phyloP scores from a whole-genome alignment of 1,140 invertebrate genomes.

The Musca domestica region DNA sequence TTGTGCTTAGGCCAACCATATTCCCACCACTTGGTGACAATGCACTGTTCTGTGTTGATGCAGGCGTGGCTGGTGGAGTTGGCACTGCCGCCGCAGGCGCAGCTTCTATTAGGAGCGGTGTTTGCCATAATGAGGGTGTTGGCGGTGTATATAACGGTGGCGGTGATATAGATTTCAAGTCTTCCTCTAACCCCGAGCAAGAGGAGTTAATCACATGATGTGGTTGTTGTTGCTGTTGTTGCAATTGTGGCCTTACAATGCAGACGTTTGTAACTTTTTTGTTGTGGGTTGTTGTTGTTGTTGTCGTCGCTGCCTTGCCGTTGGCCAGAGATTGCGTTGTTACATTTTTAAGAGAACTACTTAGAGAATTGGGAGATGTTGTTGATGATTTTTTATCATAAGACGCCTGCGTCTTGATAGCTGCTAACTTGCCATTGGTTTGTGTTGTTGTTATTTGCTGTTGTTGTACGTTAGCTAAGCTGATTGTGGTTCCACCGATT shows the following conservation, averaged over 20 bases:
- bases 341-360: slow-evolving; percentile 10
- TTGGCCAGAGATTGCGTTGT: slow-evolving; percentile 26
- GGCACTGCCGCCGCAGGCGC: slow-evolving; percentile 43
- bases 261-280: slow-evolving; percentile 44
- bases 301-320: slow-evolving; percentile 26
- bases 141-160: slow-evolving; percentile 28
- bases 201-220: neutral
- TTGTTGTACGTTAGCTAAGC: slow-evolving; percentile 11
- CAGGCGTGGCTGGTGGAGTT: slow-evolving; percentile 30
- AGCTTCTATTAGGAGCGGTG: slow-evolving; percentile 45
- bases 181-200: slow-evolving; percentile 28
- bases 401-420: slow-evolving; percentile 18
- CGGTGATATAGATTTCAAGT: slow-evolving; percentile 15
- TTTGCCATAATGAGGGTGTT: slow-evolving; percentile 50
- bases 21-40: no score
- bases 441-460: slow-evolving; percentile 18
- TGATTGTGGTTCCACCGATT: neutral
- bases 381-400: neutral
- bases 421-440: slow-evolving; percentile 18
- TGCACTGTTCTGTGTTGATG: neutral
- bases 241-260: slow-evolving; percentile 46
- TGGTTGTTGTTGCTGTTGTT: slow-evolving; percentile 29
- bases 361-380: no score
- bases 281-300: slow-evolving; percentile 31
- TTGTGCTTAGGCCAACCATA: no score